These are phyloP conservation scores for Brachyalestes nurse DNA, from an alignment of 2,797 vertebrate genomes.

Conservation along the genomic window DNA sequence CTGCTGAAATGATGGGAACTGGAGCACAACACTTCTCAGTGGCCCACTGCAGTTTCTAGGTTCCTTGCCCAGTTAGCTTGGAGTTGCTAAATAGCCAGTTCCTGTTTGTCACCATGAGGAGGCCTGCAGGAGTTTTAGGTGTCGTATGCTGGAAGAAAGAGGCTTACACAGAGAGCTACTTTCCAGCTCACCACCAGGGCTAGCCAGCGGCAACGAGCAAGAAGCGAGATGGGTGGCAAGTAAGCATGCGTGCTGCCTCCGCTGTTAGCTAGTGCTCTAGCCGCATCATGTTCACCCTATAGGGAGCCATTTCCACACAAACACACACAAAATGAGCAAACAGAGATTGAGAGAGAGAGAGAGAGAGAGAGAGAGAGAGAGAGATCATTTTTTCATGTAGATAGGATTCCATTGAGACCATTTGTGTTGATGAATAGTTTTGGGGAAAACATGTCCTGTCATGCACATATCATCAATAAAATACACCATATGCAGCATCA, in stretches of 20 bases:
- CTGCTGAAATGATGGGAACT: background rate
- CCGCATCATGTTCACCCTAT: no score
- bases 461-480: constrained; percentile 17
- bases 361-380: background rate
- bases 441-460: constrained; percentile 31
- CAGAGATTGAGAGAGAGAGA: background rate
- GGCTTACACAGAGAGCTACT: background rate
- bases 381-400: constrained; percentile 5
- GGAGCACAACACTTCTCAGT: background rate
- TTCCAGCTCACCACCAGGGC: background rate
- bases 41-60: background rate
- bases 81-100: background rate
- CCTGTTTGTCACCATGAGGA: background rate
- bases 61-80: background rate
- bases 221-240: no score
- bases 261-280: no score
- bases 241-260: no score
- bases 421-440: constrained; percentile 27
- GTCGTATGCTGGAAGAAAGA: background rate
- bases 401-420: constrained; percentile 16
- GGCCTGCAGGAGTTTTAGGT: background rate
- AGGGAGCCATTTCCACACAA: no score
- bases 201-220: no score
- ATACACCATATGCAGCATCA: constrained; percentile 12
- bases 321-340: background rate